Evolutionary conservation across 2,113 vertebrate genomes (phyloP).

Genomic region (Picathartes gymnocephalus): DNA sequence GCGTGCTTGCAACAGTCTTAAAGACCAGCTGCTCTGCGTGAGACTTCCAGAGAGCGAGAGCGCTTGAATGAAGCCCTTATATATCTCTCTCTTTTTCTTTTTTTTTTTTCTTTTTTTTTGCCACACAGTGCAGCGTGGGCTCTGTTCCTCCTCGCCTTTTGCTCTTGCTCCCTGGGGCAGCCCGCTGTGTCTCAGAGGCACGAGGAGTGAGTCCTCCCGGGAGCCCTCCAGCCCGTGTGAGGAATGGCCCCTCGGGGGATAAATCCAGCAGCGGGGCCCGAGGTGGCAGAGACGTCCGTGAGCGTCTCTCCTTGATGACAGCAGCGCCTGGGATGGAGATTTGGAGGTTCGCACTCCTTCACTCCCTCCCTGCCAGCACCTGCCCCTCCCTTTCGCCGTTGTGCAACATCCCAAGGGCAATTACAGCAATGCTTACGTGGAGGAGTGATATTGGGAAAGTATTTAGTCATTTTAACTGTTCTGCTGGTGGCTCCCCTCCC

Average conservation of each 20-base stretch:
- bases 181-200: background rate
- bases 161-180: constrained; percentile 35
- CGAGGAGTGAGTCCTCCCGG: background rate
- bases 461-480: constrained; percentile 59
- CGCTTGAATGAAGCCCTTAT: constrained; percentile 37
- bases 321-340: background rate
- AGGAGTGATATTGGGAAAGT: constrained; percentile 59
- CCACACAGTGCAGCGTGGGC: background rate
- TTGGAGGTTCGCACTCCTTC: background rate
- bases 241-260: background rate
- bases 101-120: background rate
- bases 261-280: background rate
- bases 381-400: constrained; percentile 47
- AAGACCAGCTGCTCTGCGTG: constrained; percentile 51
- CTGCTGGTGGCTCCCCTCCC: constrained; percentile 36
- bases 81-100: background rate
- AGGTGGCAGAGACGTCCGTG: background rate
- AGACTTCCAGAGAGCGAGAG: constrained; percentile 36
- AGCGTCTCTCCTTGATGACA: background rate
- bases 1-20: background rate
- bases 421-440: constrained; percentile 55
- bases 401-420: constrained; percentile 61
- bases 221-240: background rate
- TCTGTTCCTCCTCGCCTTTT: constrained; percentile 32
- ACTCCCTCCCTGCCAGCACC: constrained; percentile 20